phyloP scores from a whole-genome alignment of 2,113 vertebrate species.

The Pterophyllum scalare region DNA sequence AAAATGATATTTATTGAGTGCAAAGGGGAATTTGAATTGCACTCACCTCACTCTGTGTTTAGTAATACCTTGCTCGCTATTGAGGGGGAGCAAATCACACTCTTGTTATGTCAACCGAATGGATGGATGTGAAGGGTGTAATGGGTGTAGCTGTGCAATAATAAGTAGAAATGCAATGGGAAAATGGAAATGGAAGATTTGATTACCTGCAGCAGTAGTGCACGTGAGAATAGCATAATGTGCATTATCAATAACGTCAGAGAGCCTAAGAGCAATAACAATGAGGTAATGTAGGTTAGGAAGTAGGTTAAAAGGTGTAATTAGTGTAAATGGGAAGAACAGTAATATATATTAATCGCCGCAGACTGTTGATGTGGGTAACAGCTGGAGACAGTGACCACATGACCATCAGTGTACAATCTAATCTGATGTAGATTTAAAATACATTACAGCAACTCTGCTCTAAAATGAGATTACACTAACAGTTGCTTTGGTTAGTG shows the following conservation, averaged over 20 bases:
- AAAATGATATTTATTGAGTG: conserved; percentile 36
- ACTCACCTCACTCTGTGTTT: neutral
- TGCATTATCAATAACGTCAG: conserved; percentile 57
- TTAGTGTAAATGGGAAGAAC: conserved; percentile 56
- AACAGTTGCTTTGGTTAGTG: neutral
- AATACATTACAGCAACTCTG: conserved; percentile 34
- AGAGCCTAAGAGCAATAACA: conserved; percentile 43
- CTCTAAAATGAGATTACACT: neutral
- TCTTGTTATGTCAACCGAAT: conserved; percentile 35
- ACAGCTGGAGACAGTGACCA: conserved; percentile 49
- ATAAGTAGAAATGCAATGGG: conserved; percentile 54
- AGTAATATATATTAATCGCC: conserved; percentile 58
- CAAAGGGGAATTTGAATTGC: conserved; percentile 16
- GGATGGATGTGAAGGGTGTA: conserved; percentile 52
- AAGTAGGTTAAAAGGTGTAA: conserved; percentile 60
- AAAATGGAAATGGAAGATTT: conserved; percentile 60
- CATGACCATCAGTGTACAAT: conserved; percentile 29
- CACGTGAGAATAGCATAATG: conserved; percentile 60
- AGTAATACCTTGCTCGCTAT: conserved; percentile 24
- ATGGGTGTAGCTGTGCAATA: conserved; percentile 51
- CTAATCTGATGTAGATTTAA: conserved; percentile 36
- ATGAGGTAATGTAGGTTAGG: conserved; percentile 59
- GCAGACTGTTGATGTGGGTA: conserved; percentile 44
- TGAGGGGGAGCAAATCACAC: conserved; percentile 27
- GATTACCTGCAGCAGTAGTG: conserved; percentile 57